A percentile compares a stretch with the other conserved stretches of the same genome.
Evolutionary conservation across 2,888 invertebrate species (phyloP).

Genomic region (Furcula furcula): DNA sequence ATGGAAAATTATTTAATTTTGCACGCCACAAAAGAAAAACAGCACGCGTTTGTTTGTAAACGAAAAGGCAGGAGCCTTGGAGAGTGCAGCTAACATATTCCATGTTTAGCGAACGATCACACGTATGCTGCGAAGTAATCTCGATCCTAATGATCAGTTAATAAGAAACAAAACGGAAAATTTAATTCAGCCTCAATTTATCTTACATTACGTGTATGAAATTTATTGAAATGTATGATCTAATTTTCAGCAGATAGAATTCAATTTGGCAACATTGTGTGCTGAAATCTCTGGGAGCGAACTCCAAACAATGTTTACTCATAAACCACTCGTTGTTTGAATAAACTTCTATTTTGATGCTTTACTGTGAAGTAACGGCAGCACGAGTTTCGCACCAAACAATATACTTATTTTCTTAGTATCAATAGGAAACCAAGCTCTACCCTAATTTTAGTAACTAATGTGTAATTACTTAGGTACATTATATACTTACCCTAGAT

Average conservation of each 20-base stretch:
- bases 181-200: conserved; percentile 24
- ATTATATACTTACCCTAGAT: too few relatives aligned
- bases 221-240: conserved; percentile 29
- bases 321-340: conserved; percentile 77
- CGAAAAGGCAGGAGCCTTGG: conserved; percentile 62
- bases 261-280: conserved; percentile 29
- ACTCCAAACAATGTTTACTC: conserved; percentile 68
- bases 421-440: conserved; percentile 48
- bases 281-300: conserved; percentile 49
- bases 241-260: conserved; percentile 34
- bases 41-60: conserved; percentile 71
- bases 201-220: conserved; percentile 17
- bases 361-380: conserved; percentile 61
- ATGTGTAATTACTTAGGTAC: too few relatives aligned
- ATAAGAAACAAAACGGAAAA: conserved; percentile 33
- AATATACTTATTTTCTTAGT: conserved; percentile 61
- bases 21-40: conserved; percentile 61
- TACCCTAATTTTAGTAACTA: too few relatives aligned
- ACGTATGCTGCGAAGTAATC: conserved; percentile 23
- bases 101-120: conserved; percentile 52
- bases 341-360: conserved; percentile 75
- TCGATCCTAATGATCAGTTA: conserved; percentile 22
- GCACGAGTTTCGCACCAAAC: conserved; percentile 56
- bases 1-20: conserved; percentile 67
- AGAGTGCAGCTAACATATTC: conserved; percentile 65